These are phyloP conservation scores for Rousettus leschenaultii DNA, from an alignment of 2,113 vertebrate species.

Conservation along the genomic window DNA sequence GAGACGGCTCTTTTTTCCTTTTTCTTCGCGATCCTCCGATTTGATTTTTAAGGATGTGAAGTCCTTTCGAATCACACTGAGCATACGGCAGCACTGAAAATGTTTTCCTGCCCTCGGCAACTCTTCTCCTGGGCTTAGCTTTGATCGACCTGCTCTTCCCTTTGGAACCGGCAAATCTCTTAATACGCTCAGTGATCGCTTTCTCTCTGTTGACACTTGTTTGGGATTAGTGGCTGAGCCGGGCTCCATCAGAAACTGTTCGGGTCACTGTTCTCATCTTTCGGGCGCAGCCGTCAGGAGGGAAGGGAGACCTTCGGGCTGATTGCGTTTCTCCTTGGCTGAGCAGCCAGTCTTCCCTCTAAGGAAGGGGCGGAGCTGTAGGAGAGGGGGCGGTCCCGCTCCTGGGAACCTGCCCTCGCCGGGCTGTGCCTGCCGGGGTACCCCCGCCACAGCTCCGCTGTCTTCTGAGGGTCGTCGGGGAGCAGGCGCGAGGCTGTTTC, in stretches of 20 bases:
- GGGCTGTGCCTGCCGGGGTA: fast-evolving
- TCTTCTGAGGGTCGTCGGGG: not conserved
- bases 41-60: not conserved
- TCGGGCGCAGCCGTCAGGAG: not conserved
- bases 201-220: not conserved
- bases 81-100: not conserved
- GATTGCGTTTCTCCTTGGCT: not conserved
- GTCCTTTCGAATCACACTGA: not conserved
- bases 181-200: fast-evolving
- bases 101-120: not conserved
- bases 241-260: not conserved
- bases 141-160: not conserved
- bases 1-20: not conserved
- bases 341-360: not conserved
- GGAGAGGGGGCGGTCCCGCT: not conserved
- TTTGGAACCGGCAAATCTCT: not conserved
- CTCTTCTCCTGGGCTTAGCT: not conserved
- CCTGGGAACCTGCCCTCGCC: not conserved
- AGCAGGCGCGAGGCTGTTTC: not conserved
- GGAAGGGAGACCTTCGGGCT: not conserved
- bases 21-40: not conserved
- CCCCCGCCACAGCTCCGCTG: not conserved
- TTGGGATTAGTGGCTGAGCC: not conserved
- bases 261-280: not conserved
- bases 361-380: not conserved